Evolutionary conservation across 2,797 vertebrate genomes (phyloP).

Genomic region (Adrianichthys oophorus): DNA sequence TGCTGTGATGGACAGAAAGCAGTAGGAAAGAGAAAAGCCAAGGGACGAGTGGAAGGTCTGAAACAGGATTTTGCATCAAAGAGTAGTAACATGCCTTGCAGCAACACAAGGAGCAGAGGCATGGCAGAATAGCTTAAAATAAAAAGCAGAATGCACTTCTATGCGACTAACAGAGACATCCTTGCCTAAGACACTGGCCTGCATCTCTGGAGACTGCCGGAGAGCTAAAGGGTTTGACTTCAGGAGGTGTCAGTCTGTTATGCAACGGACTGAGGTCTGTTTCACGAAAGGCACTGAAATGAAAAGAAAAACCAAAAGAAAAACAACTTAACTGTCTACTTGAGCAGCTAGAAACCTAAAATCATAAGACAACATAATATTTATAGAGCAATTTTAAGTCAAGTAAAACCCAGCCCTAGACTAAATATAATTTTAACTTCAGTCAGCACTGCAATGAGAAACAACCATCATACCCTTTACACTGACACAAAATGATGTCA

Average conservation of each 20-base stretch:
- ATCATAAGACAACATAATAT: conserved; percentile 2
- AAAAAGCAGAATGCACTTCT: conserved; percentile 42
- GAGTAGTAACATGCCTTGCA: conserved; percentile 33
- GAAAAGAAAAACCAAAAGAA: conserved; percentile 45
- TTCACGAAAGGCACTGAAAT: conserved; percentile 74
- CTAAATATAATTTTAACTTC: conserved; percentile 46
- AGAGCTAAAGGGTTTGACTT: conserved; percentile 76
- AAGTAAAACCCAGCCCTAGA: conserved; percentile 6
- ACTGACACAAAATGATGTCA: conserved; percentile 74
- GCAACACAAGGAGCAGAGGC: conserved; percentile 36
- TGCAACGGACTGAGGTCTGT: conserved; percentile 71
- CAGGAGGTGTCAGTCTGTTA: conserved; percentile 65
- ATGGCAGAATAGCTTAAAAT: conserved; percentile 41
- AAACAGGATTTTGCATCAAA: conserved; percentile 50
- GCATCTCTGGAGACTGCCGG: conserved; percentile 74
- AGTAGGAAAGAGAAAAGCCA: conserved; percentile 60
- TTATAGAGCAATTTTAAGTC: conserved; percentile 11
- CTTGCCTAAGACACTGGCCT: conserved; percentile 80
- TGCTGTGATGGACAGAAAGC: conserved; percentile 48
- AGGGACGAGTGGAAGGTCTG: conserved; percentile 35
- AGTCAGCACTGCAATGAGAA: conserved; percentile 53
- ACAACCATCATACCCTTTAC: conserved; percentile 74
- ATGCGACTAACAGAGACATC: conserved; percentile 69
- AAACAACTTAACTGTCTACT: conserved; percentile 2
- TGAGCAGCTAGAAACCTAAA: not conserved